A percentile compares a stretch with the other conserved stretches of the same genome.
These are phyloP conservation scores for Sebastes taczanowskii DNA, from an alignment of 2,797 vertebrate species.

Conservation along the genomic window DNA sequence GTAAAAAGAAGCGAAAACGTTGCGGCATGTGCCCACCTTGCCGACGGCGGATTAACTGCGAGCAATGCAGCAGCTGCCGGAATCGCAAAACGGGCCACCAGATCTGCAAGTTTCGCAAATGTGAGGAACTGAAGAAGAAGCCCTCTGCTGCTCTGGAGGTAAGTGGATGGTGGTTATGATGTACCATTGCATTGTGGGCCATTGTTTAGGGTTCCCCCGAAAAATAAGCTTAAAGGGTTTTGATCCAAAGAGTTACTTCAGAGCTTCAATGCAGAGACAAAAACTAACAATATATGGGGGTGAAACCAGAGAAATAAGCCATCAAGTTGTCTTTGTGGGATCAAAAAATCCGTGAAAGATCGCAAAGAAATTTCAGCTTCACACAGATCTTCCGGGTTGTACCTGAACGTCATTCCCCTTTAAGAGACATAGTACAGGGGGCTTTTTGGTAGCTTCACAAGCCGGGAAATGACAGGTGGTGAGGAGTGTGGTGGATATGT, in stretches of 20 bases:
- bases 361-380: not conserved
- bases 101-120: slow-evolving; percentile 99
- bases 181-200: not conserved
- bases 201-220: not conserved
- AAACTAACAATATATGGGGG: not conserved
- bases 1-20: slow-evolving; percentile 99
- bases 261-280: not conserved
- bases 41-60: slow-evolving; percentile 98
- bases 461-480: slow-evolving; percentile 77
- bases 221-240: not conserved
- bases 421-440: slow-evolving; percentile 31
- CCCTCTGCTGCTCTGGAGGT: slow-evolving; percentile 99
- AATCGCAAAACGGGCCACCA: slow-evolving; percentile 99
- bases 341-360: not conserved
- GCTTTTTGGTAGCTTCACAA: slow-evolving; percentile 36
- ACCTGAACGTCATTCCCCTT: slow-evolving; percentile 19
- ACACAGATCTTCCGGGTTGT: not conserved
- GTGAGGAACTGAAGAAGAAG: slow-evolving; percentile 99
- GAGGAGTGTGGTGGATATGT: slow-evolving; percentile 46
- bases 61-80: slow-evolving; percentile 99
- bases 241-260: not conserved
- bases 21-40: slow-evolving; percentile 98
- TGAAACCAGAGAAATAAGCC: not conserved
- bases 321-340: not conserved
- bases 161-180: slow-evolving; percentile 72